A percentile compares a stretch with the other conserved stretches of the same genome.
Conservation (phyloP, 2,797 vertebrate genomes). For the Crotalus adamanteus region DNA sequence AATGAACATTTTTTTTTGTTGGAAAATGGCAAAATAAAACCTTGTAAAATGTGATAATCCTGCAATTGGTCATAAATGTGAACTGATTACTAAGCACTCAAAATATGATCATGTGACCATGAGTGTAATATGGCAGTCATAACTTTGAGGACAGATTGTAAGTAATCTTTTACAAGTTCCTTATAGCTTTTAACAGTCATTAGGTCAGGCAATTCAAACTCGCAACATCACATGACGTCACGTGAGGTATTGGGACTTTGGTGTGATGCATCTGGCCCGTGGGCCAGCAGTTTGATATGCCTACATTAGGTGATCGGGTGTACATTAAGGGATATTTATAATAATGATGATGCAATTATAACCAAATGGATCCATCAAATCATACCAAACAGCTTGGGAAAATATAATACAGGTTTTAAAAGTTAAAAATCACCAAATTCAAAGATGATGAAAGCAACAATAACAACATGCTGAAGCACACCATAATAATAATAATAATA, state of each 20-base stretch:
- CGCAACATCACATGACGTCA: accelerated
- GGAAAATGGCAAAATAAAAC: background rate
- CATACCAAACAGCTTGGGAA: background rate
- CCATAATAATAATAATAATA: background rate
- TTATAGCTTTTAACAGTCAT: background rate
- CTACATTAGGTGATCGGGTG: background rate
- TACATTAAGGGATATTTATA: background rate
- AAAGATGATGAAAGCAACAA: background rate
- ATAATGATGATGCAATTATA: background rate
- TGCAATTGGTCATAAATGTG: background rate
- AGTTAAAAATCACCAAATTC: background rate
- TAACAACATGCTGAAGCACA: background rate
- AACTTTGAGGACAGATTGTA: background rate
- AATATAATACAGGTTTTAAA: background rate
- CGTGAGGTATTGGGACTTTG: too few relatives aligned
- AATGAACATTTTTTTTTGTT: background rate
- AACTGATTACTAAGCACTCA: background rate
- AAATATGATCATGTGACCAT: background rate
- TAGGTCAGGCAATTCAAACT: background rate
- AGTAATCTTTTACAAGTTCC: background rate
- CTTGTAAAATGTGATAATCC: background rate
- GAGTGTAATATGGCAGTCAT: background rate
- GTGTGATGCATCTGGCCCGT: too few relatives aligned
- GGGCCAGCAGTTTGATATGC: too few relatives aligned
- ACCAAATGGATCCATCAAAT: background rate